A percentile compares a stretch with the other conserved stretches of the same genome.
phyloP scores from a whole-genome alignment of 2,888 invertebrate genomes.

The Patella ulyssiponensis region DNA sequence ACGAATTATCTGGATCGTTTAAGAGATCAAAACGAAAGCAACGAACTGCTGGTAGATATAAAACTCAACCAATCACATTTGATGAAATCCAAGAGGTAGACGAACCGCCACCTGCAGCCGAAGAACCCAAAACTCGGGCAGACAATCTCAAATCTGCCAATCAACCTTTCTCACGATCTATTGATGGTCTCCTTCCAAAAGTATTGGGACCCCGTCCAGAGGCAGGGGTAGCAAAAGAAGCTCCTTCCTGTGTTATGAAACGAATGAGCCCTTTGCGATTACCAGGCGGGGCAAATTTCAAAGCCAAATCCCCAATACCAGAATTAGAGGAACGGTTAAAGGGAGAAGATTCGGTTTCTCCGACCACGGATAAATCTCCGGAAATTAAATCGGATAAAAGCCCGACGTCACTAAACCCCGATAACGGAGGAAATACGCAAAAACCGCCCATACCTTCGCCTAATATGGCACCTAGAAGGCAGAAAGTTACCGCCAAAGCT shows the following conservation, averaged over 20 bases:
- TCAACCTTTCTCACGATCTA: constrained; percentile 68
- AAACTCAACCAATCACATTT: constrained; percentile 83
- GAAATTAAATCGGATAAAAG: constrained; percentile 10
- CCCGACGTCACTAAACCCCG: not conserved
- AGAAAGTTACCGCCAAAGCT: constrained; percentile 62
- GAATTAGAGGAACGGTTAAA: constrained; percentile 7
- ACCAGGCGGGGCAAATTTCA: constrained; percentile 35
- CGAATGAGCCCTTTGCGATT: constrained; percentile 31
- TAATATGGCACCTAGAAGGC: constrained; percentile 48
- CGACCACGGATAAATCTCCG: constrained; percentile 12
- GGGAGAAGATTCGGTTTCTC: constrained; percentile 9
- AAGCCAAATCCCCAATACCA: constrained; percentile 20
- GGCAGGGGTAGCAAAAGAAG: not conserved
- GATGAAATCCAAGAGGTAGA: constrained; percentile 85
- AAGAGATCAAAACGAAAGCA: constrained; percentile 75
- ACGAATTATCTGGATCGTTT: constrained; percentile 72
- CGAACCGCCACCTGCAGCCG: constrained; percentile 73
- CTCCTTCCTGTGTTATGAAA: not conserved
- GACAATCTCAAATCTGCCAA: constrained; percentile 56
- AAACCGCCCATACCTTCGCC: constrained; percentile 34
- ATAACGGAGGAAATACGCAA: not conserved
- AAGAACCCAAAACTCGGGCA: constrained; percentile 67
- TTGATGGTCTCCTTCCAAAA: constrained; percentile 67
- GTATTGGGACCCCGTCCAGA: constrained; percentile 16
- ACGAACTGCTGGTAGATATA: constrained; percentile 75